Evolutionary conservation across 1,140 invertebrate species (phyloP).

Genomic region (Plectus sambesii): DNA sequence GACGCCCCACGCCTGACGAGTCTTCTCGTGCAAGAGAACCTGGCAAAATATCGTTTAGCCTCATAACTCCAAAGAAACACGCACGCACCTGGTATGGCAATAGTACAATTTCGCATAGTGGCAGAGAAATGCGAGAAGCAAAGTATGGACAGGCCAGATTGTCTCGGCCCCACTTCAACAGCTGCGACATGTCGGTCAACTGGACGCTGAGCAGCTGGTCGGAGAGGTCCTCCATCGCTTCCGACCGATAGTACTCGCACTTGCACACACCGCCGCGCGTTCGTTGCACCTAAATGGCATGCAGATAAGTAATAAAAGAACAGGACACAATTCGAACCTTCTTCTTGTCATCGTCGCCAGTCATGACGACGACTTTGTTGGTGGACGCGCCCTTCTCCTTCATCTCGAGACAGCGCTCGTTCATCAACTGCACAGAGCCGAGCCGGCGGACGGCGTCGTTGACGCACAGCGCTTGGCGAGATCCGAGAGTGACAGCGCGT

Average conservation of each 20-base stretch:
- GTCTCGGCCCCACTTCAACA: slow-evolving; percentile 20
- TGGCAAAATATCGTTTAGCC: no score
- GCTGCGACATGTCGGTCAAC: slow-evolving; percentile 15
- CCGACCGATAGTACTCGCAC: slow-evolving; percentile 23
- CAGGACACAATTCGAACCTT: no score
- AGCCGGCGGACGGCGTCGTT: slow-evolving; percentile 67
- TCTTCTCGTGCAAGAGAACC: slow-evolving; percentile 69
- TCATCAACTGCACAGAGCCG: slow-evolving; percentile 68
- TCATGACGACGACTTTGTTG: slow-evolving; percentile 69
- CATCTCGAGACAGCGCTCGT: slow-evolving; percentile 86
- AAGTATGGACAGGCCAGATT: slow-evolving; percentile 39
- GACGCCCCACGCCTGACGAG: slow-evolving; percentile 70
- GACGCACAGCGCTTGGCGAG: slow-evolving; percentile 78
- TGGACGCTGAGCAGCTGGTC: slow-evolving; percentile 24
- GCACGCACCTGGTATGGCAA: slow-evolving; percentile 52
- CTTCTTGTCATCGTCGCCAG: slow-evolving; percentile 85
- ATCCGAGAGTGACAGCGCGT: slow-evolving; percentile 72
- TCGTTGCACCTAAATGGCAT: no score
- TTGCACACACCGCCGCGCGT: slow-evolving; percentile 16
- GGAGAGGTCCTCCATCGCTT: slow-evolving; percentile 35
- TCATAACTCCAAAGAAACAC: no score
- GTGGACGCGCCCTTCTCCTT: slow-evolving; percentile 63
- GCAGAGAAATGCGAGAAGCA: slow-evolving; percentile 27
- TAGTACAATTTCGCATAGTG: slow-evolving; percentile 44
- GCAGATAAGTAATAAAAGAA: no score